Evolutionary conservation across 1,140 invertebrate species (phyloP).

Genomic region (Pogonognathellus flavescens): DNA sequence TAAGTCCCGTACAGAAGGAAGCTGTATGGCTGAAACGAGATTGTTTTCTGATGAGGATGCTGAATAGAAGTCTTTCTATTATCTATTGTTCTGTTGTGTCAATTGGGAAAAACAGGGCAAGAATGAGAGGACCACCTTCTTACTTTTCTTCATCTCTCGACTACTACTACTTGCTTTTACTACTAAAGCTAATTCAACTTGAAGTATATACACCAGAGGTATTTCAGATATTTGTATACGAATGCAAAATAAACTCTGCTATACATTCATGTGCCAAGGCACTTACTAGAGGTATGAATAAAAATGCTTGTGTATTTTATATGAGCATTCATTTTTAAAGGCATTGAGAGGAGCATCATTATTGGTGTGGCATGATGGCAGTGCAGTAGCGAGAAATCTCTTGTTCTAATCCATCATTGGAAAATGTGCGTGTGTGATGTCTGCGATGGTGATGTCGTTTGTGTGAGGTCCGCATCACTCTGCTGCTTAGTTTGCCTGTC

Average conservation of each 20-base stretch:
- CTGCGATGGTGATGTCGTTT: conserved; percentile 43
- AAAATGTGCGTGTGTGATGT: conserved; percentile 56
- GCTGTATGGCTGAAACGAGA: background rate
- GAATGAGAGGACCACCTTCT: conserved; percentile 38
- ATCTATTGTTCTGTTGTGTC: conserved; percentile 59
- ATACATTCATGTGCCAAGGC: background rate
- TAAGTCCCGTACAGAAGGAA: background rate
- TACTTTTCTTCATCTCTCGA: background rate
- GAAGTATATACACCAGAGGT: background rate
- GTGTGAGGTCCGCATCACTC: conserved; percentile 49
- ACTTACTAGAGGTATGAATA: background rate
- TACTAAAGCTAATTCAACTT: conserved; percentile 17
- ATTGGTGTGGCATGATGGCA: conserved; percentile 8
- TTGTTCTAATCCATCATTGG: conserved; percentile 58
- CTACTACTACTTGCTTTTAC: background rate
- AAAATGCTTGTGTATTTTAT: background rate
- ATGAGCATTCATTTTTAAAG: conserved; percentile 14
- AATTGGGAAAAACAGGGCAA: conserved; percentile 49
- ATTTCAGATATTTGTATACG: background rate
- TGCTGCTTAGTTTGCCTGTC: conserved; percentile 10
- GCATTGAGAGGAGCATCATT: background rate
- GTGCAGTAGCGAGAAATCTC: conserved; percentile 54
- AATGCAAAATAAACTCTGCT: background rate
- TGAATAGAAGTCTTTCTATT: conserved; percentile 32
- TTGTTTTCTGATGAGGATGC: conserved; percentile 46